Evolutionary conservation across 2,113 vertebrate genomes (phyloP).

Genomic region (Tachysurus vachellii): DNA sequence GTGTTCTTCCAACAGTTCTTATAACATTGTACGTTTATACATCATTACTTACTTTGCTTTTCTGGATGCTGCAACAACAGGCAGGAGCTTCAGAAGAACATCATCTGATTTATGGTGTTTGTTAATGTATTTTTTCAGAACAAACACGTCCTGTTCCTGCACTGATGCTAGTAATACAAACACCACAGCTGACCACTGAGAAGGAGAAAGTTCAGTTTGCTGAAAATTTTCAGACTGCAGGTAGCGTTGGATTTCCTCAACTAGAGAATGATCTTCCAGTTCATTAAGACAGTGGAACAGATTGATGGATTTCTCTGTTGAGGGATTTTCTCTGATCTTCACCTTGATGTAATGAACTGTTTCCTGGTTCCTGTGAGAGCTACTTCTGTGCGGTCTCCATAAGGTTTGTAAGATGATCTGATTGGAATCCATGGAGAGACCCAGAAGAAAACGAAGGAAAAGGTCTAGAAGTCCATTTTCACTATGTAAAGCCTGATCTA

Average conservation of each 20-base stretch:
- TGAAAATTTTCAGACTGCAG: slow-evolving; percentile 5
- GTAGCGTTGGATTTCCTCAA: not conserved
- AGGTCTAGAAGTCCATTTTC: not conserved
- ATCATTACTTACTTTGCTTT: slow-evolving; percentile 8
- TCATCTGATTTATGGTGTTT: not conserved
- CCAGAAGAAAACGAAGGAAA: not conserved
- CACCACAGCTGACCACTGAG: slow-evolving; percentile 11
- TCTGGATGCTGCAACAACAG: not conserved
- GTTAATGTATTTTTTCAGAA: not conserved
- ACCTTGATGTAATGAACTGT: not conserved
- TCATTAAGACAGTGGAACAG: slow-evolving; percentile 1
- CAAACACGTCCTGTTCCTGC: not conserved
- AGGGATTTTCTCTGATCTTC: slow-evolving; percentile 3
- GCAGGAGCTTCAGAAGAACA: not conserved
- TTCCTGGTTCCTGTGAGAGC: not conserved
- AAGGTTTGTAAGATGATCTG: not conserved
- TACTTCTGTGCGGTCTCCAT: too few species aligned
- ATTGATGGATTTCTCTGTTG: slow-evolving; percentile 12
- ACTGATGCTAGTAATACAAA: not conserved
- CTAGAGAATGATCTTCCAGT: not conserved
- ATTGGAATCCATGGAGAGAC: slow-evolving; percentile 9
- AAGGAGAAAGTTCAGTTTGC: not conserved
- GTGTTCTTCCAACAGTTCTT: too few species aligned
- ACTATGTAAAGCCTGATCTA: not conserved
- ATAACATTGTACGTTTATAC: not conserved